Evolutionary conservation across 2,113 vertebrate species (phyloP).

Genomic region (Anarrhichthys ocellatus): DNA sequence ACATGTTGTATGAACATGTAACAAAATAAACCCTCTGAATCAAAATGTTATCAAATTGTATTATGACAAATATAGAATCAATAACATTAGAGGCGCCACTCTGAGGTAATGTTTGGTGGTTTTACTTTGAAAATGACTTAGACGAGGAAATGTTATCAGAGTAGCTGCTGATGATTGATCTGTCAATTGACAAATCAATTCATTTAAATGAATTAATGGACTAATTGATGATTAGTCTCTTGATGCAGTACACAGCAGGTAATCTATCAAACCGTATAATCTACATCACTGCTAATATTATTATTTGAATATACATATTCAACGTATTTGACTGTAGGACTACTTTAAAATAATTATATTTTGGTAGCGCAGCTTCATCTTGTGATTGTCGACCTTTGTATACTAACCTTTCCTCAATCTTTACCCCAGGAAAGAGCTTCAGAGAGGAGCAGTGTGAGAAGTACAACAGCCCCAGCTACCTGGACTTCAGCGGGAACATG

Average conservation of each 20-base stretch:
- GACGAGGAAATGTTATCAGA: not conserved
- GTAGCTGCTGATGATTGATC: not conserved
- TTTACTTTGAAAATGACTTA: not conserved
- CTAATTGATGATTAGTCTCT: not conserved
- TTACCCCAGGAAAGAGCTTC: conserved; percentile 90
- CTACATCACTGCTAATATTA: not conserved
- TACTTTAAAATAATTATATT: not conserved
- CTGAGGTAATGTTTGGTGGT: not conserved
- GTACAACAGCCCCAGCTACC: conserved; percentile 89
- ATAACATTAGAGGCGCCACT: no score
- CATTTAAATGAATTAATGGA: not conserved
- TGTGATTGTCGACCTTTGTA: not conserved
- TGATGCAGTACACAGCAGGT: not conserved
- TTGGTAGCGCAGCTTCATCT: not conserved
- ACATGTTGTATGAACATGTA: not conserved
- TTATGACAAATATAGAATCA: not conserved
- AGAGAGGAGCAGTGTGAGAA: conserved; percentile 96
- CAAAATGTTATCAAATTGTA: not conserved
- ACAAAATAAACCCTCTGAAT: not conserved
- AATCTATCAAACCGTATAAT: not conserved
- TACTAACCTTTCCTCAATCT: not conserved
- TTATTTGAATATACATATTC: not conserved
- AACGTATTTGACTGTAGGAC: not conserved
- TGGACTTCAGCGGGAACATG: conserved; percentile 86
- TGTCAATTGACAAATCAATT: not conserved